phyloP scores from a whole-genome alignment of 2,113 vertebrate species.

The Delphinus delphis region DNA sequence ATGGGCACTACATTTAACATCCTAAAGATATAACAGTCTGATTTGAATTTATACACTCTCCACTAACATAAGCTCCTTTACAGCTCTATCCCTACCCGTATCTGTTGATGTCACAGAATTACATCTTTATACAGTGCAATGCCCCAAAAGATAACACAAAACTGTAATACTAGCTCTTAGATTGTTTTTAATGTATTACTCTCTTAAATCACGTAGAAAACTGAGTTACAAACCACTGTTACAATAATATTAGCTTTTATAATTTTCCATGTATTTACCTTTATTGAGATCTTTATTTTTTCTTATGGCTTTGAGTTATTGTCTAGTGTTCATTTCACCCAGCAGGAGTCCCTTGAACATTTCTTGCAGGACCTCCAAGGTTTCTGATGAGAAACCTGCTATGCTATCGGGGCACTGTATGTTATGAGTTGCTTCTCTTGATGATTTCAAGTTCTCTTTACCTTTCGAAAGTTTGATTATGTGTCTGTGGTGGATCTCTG shows the following conservation, averaged over 20 bases:
- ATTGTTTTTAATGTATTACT: not conserved
- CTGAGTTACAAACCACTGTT: not conserved
- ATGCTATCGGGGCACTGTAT: not conserved
- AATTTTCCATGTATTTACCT: not conserved
- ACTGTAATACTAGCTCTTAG: not conserved
- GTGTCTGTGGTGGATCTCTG: not conserved
- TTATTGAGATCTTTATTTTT: not conserved
- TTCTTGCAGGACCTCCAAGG: not conserved
- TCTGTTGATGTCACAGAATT: not conserved
- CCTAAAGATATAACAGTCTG: not conserved
- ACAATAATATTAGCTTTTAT: not conserved
- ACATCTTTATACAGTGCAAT: not conserved
- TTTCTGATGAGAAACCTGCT: not conserved
- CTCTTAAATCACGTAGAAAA: not conserved
- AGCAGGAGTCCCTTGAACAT: not conserved
- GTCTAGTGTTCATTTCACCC: not conserved
- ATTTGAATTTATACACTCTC: not conserved
- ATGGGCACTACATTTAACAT: not conserved
- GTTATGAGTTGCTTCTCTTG: not conserved
- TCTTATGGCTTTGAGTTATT: not conserved
- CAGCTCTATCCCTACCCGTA: not conserved
- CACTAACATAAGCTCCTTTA: not conserved
- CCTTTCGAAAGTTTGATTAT: not conserved
- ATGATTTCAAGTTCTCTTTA: not conserved
- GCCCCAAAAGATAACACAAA: not conserved